A percentile compares a stretch with the other conserved stretches of the same genome.
phyloP scores from a whole-genome alignment of 2,797 vertebrate genomes.

The Stomatorhinus walkeri region DNA sequence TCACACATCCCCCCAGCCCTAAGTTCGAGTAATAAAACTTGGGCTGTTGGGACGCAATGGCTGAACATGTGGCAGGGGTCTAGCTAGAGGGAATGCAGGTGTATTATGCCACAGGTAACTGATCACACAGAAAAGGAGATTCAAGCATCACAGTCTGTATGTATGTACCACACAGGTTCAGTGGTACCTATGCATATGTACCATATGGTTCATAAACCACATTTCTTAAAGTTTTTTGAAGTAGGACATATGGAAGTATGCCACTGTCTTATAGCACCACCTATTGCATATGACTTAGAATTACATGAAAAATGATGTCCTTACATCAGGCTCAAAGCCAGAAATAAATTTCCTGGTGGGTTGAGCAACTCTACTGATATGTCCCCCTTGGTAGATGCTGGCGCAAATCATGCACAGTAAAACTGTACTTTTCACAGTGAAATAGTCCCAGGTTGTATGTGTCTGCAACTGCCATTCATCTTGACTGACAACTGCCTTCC shows the following conservation, averaged over 20 bases:
- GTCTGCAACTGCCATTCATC: neutral
- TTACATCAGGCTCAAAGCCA: neutral
- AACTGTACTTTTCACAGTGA: neutral
- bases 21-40: neutral
- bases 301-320: neutral
- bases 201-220: neutral
- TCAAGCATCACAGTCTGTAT: neutral
- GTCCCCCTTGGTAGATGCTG: neutral
- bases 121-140: neutral
- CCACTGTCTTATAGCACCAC: neutral
- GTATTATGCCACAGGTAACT: neutral
- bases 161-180: neutral
- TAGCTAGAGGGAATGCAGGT: neutral
- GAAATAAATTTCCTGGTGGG: neutral
- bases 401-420: neutral
- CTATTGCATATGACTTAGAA: neutral
- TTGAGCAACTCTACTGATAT: neutral
- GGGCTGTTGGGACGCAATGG: neutral
- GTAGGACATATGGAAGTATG: neutral
- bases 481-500: neutral
- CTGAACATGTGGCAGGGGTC: neutral
- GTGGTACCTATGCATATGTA: neutral
- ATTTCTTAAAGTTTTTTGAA: neutral
- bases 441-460: neutral
- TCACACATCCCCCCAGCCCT: neutral